These are phyloP conservation scores for Anorthoa munda DNA, from an alignment of 2,888 invertebrate genomes.

Conservation along the genomic window DNA sequence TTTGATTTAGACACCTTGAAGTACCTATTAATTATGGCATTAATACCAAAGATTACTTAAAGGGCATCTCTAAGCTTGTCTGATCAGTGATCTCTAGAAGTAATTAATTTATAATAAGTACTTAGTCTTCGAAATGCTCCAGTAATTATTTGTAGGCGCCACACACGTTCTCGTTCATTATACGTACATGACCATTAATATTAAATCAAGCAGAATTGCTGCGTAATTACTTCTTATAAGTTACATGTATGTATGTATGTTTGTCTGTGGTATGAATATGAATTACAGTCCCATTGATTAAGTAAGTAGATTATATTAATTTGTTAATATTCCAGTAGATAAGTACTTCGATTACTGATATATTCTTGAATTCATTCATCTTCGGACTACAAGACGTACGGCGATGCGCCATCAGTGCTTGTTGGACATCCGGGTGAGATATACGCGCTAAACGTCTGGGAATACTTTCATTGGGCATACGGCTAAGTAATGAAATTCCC, in stretches of 20 bases:
- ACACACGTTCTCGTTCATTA: background rate
- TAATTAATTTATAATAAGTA: background rate
- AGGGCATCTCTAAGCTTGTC: too few species aligned
- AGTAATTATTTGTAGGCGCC: background rate
- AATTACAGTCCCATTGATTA: background rate
- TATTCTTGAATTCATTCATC: background rate
- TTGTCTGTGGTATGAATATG: background rate
- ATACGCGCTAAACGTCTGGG: too few species aligned
- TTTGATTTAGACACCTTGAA: too few species aligned
- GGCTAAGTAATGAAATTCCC: too few species aligned
- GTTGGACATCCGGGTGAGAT: too few species aligned
- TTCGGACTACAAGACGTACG: too few species aligned
- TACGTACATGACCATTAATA: constrained; percentile 16
- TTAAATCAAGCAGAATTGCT: constrained; percentile 6
- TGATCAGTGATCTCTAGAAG: background rate
- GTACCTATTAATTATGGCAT: background rate
- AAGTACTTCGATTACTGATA: background rate
- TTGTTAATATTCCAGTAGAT: background rate
- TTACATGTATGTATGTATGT: background rate
- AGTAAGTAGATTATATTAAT: background rate
- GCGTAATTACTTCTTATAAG: constrained; percentile 9
- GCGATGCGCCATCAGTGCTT: too few species aligned
- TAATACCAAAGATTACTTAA: background rate
- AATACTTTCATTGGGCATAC: too few species aligned
- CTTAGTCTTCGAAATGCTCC: background rate